phyloP scores from a whole-genome alignment of 53 echinoderm and acorn worm genomes.

The Henricia sp. region DNA sequence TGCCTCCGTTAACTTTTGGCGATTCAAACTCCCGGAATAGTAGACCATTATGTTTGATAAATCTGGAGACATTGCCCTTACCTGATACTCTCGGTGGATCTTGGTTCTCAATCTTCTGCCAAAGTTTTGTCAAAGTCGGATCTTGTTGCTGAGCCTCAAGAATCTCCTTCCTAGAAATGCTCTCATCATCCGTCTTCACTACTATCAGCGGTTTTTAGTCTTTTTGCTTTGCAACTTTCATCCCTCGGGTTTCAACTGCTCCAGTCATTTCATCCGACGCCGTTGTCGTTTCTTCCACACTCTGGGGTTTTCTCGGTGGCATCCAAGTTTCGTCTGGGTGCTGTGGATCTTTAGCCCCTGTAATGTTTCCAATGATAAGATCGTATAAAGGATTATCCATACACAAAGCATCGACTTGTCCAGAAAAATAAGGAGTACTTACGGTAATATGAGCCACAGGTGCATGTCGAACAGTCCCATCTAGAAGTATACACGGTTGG shows the following conservation, averaged over 20 bases:
- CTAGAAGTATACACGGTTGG: conserved; percentile 46
- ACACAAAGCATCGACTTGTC: conserved; percentile 12
- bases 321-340: conserved; percentile 3
- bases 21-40: conserved; percentile 8
- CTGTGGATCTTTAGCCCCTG: conserved; percentile 10
- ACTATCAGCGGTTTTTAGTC: conserved; percentile 23
- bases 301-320: neutral
- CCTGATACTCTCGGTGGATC: neutral
- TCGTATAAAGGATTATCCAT: conserved; percentile 49
- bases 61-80: neutral
- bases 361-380: conserved; percentile 10
- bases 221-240: conserved; percentile 20
- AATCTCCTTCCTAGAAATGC: conserved; percentile 32
- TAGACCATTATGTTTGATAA: neutral
- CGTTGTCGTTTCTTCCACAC: neutral
- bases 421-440: conserved; percentile 31
- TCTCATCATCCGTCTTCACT: neutral
- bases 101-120: neutral
- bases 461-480: conserved; percentile 33
- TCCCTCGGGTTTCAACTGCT: conserved; percentile 54
- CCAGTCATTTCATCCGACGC: too few species aligned
- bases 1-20: conserved; percentile 25
- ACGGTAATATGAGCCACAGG: conserved; percentile 18
- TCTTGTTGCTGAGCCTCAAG: conserved; percentile 37
- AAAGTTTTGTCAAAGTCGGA: conserved; percentile 2